Evolutionary conservation across 2,888 invertebrate genomes (phyloP), one percentile per base, ranked within the genome.

Genomic region (Dryadula phaetusa): DNA sequence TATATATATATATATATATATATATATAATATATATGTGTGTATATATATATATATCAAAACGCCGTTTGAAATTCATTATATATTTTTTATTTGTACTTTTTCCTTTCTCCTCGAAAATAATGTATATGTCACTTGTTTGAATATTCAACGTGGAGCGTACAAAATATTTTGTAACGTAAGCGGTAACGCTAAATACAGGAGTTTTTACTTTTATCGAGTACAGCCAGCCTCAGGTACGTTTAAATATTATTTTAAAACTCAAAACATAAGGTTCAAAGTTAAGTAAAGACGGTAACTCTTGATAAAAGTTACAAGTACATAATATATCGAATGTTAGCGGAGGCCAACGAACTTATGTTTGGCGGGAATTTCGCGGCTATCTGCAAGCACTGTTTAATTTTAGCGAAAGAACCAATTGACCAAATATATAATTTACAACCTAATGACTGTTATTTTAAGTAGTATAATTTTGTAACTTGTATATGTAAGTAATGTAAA

Each of bases 121-220:
- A 66, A 60, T 66, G 53, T 62, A 46, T 46, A 62, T 69, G 64
- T 72, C 70, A 72, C 64, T 64, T 73, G 68, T 74, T 72, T 73
- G 69, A 74, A 72, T 72, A 73, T 72, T 73, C 69, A 60, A 65
- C 62, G 42, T 56, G 69, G 47, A 72, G 70, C 67, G 66, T 61
- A 62, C 70, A 73, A 75, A 77, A 75, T 79, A 80, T 79, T 76
- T 75, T 75, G 72, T 77, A 73, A 74, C 68, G 70, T 72, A 78
- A 77, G 72, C 74, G 74, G 79, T 80, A 81, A 78, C 76, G 76
- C 76, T 77, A 79, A 83, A 81, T 83, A 82, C 80, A 82, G 79
- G 79, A 85, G 83, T 83, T 90, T 89, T 90, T 90, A 90, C 89
- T 90, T 90, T 90, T 90, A 87, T 86, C 83, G 82, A 85, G 81